These are phyloP conservation scores for Adelosebastes latens DNA, from an alignment of 2,797 vertebrate genomes.

Conservation along the genomic window DNA sequence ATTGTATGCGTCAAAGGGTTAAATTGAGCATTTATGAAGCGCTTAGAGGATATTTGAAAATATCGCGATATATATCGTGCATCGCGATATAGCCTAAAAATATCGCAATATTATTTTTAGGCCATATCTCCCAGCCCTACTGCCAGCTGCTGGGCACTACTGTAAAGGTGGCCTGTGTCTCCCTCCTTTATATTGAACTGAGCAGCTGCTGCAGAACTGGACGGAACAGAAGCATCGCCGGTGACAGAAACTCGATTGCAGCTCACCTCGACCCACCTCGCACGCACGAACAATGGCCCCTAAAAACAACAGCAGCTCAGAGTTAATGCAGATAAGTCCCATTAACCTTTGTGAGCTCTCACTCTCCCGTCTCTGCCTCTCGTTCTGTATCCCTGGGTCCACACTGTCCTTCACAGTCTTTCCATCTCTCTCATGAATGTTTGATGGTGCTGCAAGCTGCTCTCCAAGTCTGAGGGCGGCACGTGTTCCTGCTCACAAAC, in stretches of 20 bases:
- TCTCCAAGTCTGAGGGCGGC: constrained; percentile 68
- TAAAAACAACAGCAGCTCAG: constrained; percentile 44
- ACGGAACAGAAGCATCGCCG: background rate
- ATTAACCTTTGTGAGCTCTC: constrained; percentile 56
- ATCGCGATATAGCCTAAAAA: too few relatives aligned
- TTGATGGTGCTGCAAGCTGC: constrained; percentile 80
- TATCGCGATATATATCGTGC: too few relatives aligned
- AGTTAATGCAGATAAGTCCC: constrained; percentile 54
- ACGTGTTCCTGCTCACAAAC: constrained; percentile 63
- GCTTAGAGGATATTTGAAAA: too few relatives aligned
- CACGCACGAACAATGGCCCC: constrained; percentile 14
- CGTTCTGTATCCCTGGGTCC: constrained; percentile 49
- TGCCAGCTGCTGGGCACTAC: background rate
- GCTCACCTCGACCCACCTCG: constrained; percentile 36
- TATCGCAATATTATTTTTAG: too few relatives aligned
- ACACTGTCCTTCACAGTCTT: constrained; percentile 69
- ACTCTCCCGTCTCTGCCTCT: constrained; percentile 24
- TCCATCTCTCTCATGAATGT: constrained; percentile 81
- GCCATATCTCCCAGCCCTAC: background rate
- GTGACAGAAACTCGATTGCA: constrained; percentile 42
- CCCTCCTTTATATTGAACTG: constrained; percentile 9
- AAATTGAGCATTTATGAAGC: too few relatives aligned
- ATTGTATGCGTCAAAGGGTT: too few relatives aligned
- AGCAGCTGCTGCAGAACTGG: constrained; percentile 31
- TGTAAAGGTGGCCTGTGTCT: background rate